Percentiles rank a stretch among this genome's conserved stretches.
phyloP scores from a whole-genome alignment of 2,797 vertebrate genomes.

The Siniperca undulata region DNA sequence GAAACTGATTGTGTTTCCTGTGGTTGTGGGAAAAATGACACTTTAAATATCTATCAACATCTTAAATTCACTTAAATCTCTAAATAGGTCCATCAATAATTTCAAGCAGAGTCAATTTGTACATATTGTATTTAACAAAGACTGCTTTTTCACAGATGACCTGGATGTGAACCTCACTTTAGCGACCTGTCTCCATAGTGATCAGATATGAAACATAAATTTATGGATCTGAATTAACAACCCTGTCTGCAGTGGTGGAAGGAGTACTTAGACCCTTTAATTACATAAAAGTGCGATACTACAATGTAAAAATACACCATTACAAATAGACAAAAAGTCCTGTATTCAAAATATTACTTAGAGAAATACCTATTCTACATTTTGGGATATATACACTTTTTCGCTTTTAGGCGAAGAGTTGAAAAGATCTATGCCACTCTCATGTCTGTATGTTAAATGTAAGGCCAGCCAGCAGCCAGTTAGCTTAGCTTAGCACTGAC shows the following conservation, averaged over 20 bases:
- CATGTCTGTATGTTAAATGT: neutral
- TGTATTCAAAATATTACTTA: neutral
- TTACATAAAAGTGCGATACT: neutral
- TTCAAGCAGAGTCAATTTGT: slow-evolving; percentile 6
- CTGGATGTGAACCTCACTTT: neutral
- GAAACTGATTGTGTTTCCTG: slow-evolving; percentile 4
- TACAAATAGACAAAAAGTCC: neutral
- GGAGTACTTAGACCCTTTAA: too few relatives aligned
- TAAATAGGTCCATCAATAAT: neutral
- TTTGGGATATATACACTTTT: too few relatives aligned
- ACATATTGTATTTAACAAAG: neutral
- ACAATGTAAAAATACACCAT: neutral
- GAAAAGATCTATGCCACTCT: too few relatives aligned
- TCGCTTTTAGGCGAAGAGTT: too few relatives aligned
- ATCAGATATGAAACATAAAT: neutral
- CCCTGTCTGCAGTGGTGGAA: neutral
- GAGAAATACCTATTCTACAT: neutral
- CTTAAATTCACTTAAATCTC: neutral
- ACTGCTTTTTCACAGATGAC: neutral
- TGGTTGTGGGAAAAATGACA: neutral
- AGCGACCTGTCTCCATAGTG: neutral
- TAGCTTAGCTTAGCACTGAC: neutral
- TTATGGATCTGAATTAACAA: neutral
- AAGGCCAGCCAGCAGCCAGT: neutral
- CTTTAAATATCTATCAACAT: neutral